Evolutionary conservation across 92 coral and sea anemone genomes (phyloP).

Genomic region (Zoanthus sociatus): DNA sequence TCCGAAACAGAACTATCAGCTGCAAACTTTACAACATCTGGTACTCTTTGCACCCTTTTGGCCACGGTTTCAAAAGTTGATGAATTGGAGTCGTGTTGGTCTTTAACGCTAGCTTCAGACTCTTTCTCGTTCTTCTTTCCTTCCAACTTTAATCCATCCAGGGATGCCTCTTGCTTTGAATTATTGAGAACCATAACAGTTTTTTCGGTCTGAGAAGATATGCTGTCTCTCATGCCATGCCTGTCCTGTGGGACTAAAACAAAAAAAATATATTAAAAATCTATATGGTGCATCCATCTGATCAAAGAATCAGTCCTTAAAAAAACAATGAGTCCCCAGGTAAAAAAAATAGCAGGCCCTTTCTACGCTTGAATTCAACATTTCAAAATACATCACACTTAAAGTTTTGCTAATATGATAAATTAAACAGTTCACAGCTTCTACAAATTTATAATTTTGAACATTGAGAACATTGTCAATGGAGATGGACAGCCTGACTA

Average conservation of each 20-base stretch:
- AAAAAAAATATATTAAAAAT: neutral
- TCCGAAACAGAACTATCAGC: constrained; percentile 47
- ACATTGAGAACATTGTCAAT: too few relatives aligned
- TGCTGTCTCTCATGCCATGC: neutral
- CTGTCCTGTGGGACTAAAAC: neutral
- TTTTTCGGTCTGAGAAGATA: neutral
- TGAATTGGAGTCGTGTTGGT: neutral
- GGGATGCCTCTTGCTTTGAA: neutral
- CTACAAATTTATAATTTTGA: too few relatives aligned
- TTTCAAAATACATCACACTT: too few relatives aligned
- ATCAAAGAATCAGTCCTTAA: too few relatives aligned
- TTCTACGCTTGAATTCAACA: too few relatives aligned
- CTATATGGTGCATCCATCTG: too few relatives aligned
- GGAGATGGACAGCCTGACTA: too few relatives aligned
- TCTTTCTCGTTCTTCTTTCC: neutral
- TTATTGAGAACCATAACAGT: constrained; percentile 1
- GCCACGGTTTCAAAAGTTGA: neutral
- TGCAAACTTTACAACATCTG: constrained; percentile 24
- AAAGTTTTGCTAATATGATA: too few relatives aligned
- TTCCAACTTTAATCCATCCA: neutral
- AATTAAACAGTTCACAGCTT: too few relatives aligned
- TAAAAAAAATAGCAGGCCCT: too few relatives aligned
- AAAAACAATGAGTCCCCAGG: too few relatives aligned
- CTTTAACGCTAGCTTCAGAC: neutral
- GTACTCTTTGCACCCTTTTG: neutral